A percentile compares a stretch with the other conserved stretches of the same genome.
These are phyloP conservation scores for Phymorhynchus buccinoides DNA, from an alignment of 1,140 invertebrate genomes.

Conservation along the genomic window DNA sequence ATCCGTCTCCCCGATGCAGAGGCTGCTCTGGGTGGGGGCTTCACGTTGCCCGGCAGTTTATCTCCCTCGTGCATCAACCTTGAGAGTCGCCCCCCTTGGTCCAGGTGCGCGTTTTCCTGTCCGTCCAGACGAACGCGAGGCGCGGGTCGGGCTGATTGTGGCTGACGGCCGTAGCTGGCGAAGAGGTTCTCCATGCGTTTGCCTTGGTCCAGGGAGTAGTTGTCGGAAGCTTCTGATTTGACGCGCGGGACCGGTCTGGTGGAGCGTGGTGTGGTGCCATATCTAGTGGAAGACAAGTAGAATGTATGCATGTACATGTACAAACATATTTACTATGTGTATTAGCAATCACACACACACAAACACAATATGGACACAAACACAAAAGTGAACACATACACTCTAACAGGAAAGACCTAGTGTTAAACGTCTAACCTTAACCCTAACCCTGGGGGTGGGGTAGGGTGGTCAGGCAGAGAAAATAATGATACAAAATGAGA, in stretches of 20 bases:
- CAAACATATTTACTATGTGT: background rate
- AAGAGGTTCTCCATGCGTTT: conserved; percentile 60
- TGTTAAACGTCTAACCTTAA: no score
- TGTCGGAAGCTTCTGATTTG: conserved; percentile 64
- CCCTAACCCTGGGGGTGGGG: no score
- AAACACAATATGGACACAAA: background rate
- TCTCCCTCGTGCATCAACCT: conserved; percentile 63
- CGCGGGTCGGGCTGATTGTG: conserved; percentile 51
- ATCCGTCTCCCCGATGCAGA: conserved; percentile 56
- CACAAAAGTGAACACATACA: no score
- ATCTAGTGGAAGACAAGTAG: conserved; percentile 37
- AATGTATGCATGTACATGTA: no score
- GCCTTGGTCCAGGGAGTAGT: conserved; percentile 61
- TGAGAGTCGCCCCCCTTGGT: conserved; percentile 65
- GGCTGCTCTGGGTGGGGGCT: conserved; percentile 56
- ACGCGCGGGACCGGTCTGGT: conserved; percentile 63
- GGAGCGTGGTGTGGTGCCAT: conserved; percentile 58
- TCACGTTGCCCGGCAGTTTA: conserved; percentile 47
- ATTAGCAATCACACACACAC: background rate
- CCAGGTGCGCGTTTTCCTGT: conserved; percentile 58
- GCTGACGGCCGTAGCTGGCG: conserved; percentile 59
- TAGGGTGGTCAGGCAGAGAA: no score
- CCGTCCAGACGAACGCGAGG: conserved; percentile 68
- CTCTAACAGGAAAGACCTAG: no score
- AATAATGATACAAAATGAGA: no score